Conservation (phyloP, 2,113 vertebrate genomes). For the Passer montanus region DNA sequence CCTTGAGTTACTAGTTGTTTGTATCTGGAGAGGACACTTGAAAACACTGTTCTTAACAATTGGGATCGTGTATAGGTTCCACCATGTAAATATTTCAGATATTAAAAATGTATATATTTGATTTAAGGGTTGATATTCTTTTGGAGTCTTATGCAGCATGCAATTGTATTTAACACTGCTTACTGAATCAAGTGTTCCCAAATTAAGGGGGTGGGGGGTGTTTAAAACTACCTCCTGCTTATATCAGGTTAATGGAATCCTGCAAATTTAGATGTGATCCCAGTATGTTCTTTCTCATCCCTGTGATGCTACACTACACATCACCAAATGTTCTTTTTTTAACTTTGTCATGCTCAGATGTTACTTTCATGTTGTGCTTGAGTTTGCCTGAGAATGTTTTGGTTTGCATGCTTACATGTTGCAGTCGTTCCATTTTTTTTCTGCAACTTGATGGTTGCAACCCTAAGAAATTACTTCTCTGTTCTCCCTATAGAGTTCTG, state of each 20-base stretch:
- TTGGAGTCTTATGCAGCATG: constrained; percentile 59
- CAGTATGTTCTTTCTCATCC: background rate
- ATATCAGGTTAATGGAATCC: background rate
- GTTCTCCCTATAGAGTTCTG: background rate
- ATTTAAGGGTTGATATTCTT: constrained; percentile 73
- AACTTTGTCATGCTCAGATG: background rate
- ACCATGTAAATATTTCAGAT: constrained; percentile 83
- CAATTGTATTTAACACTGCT: background rate
- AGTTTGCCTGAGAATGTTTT: background rate
- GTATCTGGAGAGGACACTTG: constrained; percentile 73
- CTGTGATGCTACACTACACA: background rate
- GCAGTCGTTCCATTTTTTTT: background rate
- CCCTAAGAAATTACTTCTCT: background rate
- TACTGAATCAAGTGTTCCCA: background rate
- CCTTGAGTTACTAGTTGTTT: constrained; percentile 71
- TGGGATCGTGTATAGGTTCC: constrained; percentile 74
- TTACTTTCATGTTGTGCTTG: background rate
- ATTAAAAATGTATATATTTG: constrained; percentile 90
- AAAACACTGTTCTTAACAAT: constrained; percentile 80
- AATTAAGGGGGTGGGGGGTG: background rate
- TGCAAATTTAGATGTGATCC: background rate
- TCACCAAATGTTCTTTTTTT: background rate
- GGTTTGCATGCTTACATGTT: background rate
- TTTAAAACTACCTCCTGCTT: background rate
- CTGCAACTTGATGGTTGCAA: background rate